Base-by-base conservation (phyloP, 2,888 invertebrate genomes). In the Lasioglossum lativentre region DNA sequence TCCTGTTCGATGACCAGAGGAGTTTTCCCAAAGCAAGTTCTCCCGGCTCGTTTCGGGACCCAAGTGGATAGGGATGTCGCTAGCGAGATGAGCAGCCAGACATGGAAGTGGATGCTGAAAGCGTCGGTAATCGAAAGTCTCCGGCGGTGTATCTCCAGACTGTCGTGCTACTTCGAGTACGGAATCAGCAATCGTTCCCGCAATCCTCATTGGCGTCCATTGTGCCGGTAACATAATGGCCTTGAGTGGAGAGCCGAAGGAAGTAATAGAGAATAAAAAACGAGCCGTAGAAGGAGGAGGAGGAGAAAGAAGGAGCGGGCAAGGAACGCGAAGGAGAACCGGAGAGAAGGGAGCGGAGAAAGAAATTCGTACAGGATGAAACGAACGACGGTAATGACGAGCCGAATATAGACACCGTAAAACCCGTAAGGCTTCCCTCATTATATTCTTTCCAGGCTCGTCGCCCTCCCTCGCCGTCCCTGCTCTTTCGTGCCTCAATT, bases 341-440 rank as follows among this genome's bases (percentile, higher is more conserved):
- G 34, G 27, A 71, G 74, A 83, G 71, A 40, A n/a, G 79, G 42
- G 14, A 66, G 63, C 52, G 72, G 80, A 68, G 52, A 74, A 78
- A 66, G 85, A 72, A 87, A 81, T 80, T 80, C 84, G 87, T 86
- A 76, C 78, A 83, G 63, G 87, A 84, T 52, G 78, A 78, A 89
- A 85, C 83, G 86, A 90, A 91, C 86, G 88, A 91, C 90, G 88
- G 89, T 90, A 90, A 90, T 91, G 91, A 91, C 85, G 91, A 91
- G 86, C 85, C 84, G 86, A 91, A 90, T 89, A 88, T 86, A 91
- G 88, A 83, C 80, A 79, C 83, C 80, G 88, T 85, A 79, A 85
- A 88, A 85, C 82, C 88, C 83, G 88, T 87, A 88, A 89, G 89
- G 88, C 85, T 91, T 91, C 86, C 87, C 91, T 93, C 92, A 90